Base-by-base conservation (phyloP, 1,140 invertebrate genomes). In the Drosophila kanapiae region DNA sequence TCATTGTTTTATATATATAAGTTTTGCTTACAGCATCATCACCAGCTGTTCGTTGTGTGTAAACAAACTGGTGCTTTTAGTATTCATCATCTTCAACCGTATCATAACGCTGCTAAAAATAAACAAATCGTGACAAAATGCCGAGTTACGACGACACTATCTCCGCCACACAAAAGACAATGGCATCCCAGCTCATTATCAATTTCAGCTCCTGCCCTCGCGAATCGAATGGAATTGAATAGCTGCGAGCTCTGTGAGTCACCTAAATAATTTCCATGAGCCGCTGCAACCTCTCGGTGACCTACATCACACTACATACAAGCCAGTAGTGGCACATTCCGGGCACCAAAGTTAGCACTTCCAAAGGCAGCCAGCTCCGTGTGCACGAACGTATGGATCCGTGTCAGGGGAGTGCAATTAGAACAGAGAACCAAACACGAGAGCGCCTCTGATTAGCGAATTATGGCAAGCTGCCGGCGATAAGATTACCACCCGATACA, bases 91-190 rank as follows among this genome's bases (percentile, higher is more conserved):
- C 42, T 65, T 37, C 16, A 48, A 13, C 27, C 38, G 54, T 47
- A 54, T 60, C 54, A 65, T 65, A 82, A 57, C 35, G 40, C 57
- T 16, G 75, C 82, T 86, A 87, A 72, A 87, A 79, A 87, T 87
- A 86, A 79, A 75, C 65, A 65, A 87, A 76, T 87, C 82, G 82
- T 86, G 82, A 86, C 83, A 87, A 87, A 82, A 23, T 49, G 51
- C 1, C 33, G 35, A 43, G 3, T 27, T 38, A 56, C 35, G 53
- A 38, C 53, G 53, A 27, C 40, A 33, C 38, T 59, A 54, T 70
- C 58, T 59, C 43, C 37, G 37, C 13, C 31, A 48, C 6, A 37
- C 14, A 63, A 49, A 75, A 72, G 67, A 86, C 83, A 86, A 85
- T 82, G 64, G 59, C 60, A 81, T 53, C 56, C 56, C 45, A 56